Evolutionary conservation across 2,113 vertebrate genomes (phyloP).

Genomic region (Prinia subflava): DNA sequence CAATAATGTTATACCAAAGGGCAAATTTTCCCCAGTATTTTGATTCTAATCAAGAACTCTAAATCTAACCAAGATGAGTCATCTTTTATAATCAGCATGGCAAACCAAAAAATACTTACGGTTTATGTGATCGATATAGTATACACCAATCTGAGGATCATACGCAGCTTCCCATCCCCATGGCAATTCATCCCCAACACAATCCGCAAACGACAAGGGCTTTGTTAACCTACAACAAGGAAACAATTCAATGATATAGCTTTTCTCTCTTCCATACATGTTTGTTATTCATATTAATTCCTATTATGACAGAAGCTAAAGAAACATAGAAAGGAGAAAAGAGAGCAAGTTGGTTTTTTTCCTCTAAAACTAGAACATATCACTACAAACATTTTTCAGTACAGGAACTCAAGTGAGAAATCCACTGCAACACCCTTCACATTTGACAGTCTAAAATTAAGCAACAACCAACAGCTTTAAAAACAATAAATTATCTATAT

Average conservation of each 20-base stretch:
- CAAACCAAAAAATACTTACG: conserved; percentile 72
- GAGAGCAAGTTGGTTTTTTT: not conserved
- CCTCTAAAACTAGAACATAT: not conserved
- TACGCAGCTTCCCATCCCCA: conserved; percentile 85
- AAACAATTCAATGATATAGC: not conserved
- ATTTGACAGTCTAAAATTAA: not conserved
- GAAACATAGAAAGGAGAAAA: not conserved
- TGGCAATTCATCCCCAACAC: conserved; percentile 83
- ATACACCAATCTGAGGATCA: conserved; percentile 83
- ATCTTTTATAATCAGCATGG: not conserved
- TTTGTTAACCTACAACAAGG: conserved; percentile 79
- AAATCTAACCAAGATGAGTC: not conserved
- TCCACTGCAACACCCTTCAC: not conserved
- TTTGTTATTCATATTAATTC: not conserved
- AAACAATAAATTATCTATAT: not conserved
- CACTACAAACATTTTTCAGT: not conserved
- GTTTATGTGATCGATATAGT: conserved; percentile 84
- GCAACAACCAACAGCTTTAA: not conserved
- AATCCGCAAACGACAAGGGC: conserved; percentile 84
- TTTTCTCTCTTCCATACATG: not conserved
- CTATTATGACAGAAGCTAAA: not conserved
- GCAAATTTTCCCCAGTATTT: not conserved
- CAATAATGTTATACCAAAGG: not conserved
- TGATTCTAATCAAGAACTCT: not conserved
- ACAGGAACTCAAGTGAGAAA: not conserved